phyloP scores from a whole-genome alignment of 2,888 invertebrate genomes.

The Volucella inanis region DNA sequence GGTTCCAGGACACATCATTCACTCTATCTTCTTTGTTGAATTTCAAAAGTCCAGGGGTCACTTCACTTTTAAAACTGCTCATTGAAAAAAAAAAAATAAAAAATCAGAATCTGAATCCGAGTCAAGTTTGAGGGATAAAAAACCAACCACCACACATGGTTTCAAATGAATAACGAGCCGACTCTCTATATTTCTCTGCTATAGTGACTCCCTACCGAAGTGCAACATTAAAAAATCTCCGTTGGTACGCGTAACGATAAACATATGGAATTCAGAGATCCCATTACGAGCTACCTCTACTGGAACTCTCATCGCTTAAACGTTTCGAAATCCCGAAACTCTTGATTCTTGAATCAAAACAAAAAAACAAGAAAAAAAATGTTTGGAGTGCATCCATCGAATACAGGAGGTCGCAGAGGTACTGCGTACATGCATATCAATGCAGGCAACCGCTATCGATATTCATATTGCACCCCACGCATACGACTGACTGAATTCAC shows the following conservation, averaged over 20 bases:
- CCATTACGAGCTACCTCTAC: conserved; percentile 61
- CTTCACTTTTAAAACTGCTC: neutral
- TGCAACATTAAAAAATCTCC: conserved; percentile 63
- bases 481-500: conserved; percentile 3
- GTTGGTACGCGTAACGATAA: conserved; percentile 69
- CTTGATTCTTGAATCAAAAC: conserved; percentile 13
- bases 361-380: conserved; percentile 15
- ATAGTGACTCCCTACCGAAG: conserved; percentile 66
- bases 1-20: neutral
- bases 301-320: conserved; percentile 33
- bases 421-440: conserved; percentile 6
- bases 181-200: neutral
- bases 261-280: conserved; percentile 71
- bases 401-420: conserved; percentile 60
- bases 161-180: conserved; percentile 12
- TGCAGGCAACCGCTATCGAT: conserved; percentile 23
- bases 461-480: conserved; percentile 65
- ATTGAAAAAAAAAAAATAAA: conserved; percentile 1
- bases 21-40: neutral
- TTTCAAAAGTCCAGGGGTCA: conserved; percentile 30
- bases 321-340: conserved; percentile 41
- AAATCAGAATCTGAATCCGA: neutral
- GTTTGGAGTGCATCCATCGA: conserved; percentile 62
- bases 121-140: neutral
- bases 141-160: conserved; percentile 64